phyloP scores from a whole-genome alignment of 2,888 invertebrate species.

The Amphipoea lucens region DNA sequence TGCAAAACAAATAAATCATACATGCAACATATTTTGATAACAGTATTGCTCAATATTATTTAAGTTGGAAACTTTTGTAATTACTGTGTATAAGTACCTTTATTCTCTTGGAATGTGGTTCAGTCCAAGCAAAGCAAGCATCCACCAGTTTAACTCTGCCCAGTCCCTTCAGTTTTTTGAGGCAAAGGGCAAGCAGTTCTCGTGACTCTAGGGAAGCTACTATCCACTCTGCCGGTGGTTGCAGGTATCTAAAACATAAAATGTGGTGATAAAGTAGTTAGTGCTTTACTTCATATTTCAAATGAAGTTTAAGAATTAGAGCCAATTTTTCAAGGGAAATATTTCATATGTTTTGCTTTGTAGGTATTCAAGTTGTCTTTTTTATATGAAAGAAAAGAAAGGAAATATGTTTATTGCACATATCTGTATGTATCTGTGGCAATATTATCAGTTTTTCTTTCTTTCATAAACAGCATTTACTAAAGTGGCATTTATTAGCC shows the following conservation, averaged over 20 bases:
- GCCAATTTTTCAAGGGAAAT: no score
- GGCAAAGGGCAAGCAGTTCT: constrained; percentile 96
- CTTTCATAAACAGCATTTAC: background rate
- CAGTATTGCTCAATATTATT: background rate
- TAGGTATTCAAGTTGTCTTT: background rate
- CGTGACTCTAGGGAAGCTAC: constrained; percentile 96
- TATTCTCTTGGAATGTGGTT: constrained; percentile 99
- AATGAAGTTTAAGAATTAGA: background rate
- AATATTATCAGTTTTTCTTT: background rate
- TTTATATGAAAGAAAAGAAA: background rate
- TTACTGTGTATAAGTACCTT: constrained; percentile 92
- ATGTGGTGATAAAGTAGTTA: background rate
- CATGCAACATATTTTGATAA: background rate
- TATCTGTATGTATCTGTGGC: background rate
- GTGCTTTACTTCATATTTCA: background rate
- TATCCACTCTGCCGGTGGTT: constrained; percentile 97
- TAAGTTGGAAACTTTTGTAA: background rate
- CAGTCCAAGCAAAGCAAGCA: constrained; percentile 99
- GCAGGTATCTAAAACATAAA: constrained; percentile 92
- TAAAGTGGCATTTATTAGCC: background rate
- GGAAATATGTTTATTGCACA: no score
- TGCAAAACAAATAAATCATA: background rate
- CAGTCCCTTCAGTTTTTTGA: constrained; percentile 97
- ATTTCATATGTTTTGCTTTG: background rate
- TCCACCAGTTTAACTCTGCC: constrained; percentile 97